Evolutionary conservation across 2,797 vertebrate genomes (phyloP).

Genomic region (Malurus splendens): DNA sequence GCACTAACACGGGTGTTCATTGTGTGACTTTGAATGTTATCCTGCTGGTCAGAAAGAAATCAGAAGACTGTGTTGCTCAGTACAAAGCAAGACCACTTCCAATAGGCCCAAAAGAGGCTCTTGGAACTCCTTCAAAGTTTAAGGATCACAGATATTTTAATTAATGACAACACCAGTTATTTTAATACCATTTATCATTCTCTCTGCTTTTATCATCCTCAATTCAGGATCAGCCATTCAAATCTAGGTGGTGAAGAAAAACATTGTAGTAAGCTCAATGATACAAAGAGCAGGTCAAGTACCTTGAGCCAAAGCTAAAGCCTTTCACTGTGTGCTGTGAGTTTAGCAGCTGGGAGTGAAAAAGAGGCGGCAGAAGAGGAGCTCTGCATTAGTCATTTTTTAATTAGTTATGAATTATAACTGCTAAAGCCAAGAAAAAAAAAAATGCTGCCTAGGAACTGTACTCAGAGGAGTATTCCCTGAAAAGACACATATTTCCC

Average conservation of each 20-base stretch:
- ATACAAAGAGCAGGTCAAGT: neutral
- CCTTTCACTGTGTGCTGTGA: neutral
- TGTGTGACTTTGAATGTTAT: neutral
- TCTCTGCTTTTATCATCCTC: neutral
- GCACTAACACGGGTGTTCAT: neutral
- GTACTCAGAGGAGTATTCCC: neutral
- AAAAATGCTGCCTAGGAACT: neutral
- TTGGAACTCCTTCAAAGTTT: neutral
- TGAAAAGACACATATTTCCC: neutral
- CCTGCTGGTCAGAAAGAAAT: neutral
- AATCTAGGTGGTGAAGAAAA: neutral
- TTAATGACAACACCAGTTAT: neutral
- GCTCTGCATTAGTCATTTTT: neutral
- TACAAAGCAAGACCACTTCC: neutral
- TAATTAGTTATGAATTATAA: neutral
- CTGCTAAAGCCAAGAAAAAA: neutral
- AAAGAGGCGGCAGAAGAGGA: accelerated
- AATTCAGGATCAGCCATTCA: neutral
- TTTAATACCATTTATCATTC: neutral
- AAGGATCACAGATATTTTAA: neutral
- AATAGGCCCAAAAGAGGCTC: neutral
- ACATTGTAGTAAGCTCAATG: neutral
- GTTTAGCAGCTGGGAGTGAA: neutral
- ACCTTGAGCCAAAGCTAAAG: neutral
- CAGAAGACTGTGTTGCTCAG: neutral